Evolutionary conservation across 1,140 invertebrate genomes (phyloP), one percentile per base, ranked within the genome.

Genomic region (Drosophila guanche): DNA sequence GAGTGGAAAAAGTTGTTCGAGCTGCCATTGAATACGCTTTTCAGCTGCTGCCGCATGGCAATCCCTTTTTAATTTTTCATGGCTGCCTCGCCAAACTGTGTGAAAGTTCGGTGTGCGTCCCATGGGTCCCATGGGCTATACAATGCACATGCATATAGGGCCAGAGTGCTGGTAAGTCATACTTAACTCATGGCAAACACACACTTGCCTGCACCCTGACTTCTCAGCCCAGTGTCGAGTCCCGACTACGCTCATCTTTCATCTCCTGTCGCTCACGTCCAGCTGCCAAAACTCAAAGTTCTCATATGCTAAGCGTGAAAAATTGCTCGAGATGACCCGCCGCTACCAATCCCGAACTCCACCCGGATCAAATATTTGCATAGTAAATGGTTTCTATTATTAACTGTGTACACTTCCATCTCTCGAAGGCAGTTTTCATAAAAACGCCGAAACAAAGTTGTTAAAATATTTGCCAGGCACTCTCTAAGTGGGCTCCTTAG

Each of bases 381-480:
- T 79, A 88, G 83, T 88, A 88, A 88, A 88, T 88, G 83, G 75
- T 79, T 88, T 69, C 83, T 88, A 88, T 83, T 88, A 83, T 88
- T 83, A 88, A 88, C 83, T 76, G 67, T 72, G 83, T 63, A 88
- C 83, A 88, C 75, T 62, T 70, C 77, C 68, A 63, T 68, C 60
- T 68, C 60, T 85, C 50, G 58, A 33, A 43, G 47, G 42, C 79
- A 84, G 70, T 83, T 83, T 83, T 84, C 74, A 61, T 78, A 83
- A 83, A 83, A 83, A 42, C 54, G 65, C 63, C 73, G 62, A 66
- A 86, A 77, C 76, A 86, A 79, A 86, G 76, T 80, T 85, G 77
- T 86, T 73, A 80, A 80, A 85, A 85, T 86, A 86, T 85, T 85
- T 86, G 68, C 53, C 69, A 63, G 75, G 61, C 62, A 68, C 43